These are phyloP conservation scores for Cromileptes altivelis DNA, from an alignment of 2,113 vertebrate species.

Conservation along the genomic window DNA sequence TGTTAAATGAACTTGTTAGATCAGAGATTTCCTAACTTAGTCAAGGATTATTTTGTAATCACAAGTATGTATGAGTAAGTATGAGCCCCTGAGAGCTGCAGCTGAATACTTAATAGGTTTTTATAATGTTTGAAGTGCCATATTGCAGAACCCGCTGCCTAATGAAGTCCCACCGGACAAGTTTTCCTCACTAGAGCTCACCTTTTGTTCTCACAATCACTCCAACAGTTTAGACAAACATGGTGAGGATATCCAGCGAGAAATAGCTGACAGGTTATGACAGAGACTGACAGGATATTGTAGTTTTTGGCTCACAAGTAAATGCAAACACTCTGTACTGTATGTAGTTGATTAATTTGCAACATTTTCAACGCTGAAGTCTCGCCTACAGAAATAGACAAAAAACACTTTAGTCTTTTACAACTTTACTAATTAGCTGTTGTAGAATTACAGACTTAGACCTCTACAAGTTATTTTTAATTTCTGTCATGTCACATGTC, in stretches of 20 bases:
- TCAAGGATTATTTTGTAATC: slow-evolving; percentile 59
- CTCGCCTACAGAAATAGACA: not conserved
- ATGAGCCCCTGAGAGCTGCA: slow-evolving; percentile 29
- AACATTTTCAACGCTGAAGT: not conserved
- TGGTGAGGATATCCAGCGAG: slow-evolving; percentile 8
- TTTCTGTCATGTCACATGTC: not conserved
- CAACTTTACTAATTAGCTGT: not conserved
- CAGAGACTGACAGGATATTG: not conserved
- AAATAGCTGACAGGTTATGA: not conserved
- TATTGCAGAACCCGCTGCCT: slow-evolving; percentile 28
- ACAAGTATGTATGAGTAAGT: slow-evolving; percentile 16
- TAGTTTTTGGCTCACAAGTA: not conserved
- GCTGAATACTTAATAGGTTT: slow-evolving; percentile 65
- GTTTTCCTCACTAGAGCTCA: slow-evolving; percentile 40
- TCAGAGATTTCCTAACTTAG: slow-evolving; percentile 50
- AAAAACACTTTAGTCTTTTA: not conserved
- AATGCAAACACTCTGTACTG: not conserved
- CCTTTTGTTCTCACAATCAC: slow-evolving; percentile 58
- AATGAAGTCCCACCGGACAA: slow-evolving; percentile 64
- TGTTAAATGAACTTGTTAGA: slow-evolving; percentile 26
- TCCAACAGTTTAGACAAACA: slow-evolving; percentile 26
- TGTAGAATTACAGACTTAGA: not conserved
- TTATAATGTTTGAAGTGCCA: slow-evolving; percentile 48
- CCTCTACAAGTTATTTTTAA: not conserved
- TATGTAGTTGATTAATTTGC: not conserved